Percentiles rank a stretch among this genome's conserved stretches.
Evolutionary conservation across 2,113 vertebrate genomes (phyloP).

Genomic region (Hemichromis elongatus): DNA sequence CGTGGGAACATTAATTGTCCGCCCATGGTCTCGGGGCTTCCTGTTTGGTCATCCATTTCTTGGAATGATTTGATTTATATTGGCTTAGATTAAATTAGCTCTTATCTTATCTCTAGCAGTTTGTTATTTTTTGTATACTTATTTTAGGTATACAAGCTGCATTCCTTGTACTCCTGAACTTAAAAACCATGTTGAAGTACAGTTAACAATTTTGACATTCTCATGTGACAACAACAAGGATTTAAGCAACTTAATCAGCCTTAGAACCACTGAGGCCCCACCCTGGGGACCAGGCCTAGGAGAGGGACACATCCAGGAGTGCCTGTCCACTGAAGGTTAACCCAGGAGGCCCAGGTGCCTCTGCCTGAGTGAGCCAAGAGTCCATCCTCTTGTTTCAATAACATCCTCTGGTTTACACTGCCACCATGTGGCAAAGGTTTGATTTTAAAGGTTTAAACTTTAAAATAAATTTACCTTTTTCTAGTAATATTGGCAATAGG

Average conservation of each 20-base stretch:
- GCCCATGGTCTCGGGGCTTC: neutral
- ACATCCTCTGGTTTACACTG: neutral
- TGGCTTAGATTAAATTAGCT: neutral
- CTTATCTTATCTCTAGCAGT: fast-evolving
- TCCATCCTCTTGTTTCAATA: neutral
- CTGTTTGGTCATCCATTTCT: neutral
- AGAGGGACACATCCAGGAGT: neutral
- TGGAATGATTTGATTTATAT: neutral
- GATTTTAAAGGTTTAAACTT: no score
- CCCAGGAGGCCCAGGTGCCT: fast-evolving
- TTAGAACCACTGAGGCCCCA: fast-evolving
- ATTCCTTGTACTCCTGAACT: fast-evolving
- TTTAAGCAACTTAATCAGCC: fast-evolving
- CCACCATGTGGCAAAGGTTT: neutral
- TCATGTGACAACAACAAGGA: neutral
- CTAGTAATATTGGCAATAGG: no score
- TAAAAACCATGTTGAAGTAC: neutral
- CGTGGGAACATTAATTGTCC: no score
- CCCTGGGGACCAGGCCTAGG: fast-evolving
- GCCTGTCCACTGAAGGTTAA: neutral
- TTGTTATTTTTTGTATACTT: neutral
- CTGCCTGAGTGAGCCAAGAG: fast-evolving
- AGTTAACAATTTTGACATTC: neutral
- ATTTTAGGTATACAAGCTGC: fast-evolving
- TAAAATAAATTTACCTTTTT: no score